Base-by-base conservation (phyloP, 2,113 vertebrate species). In the Actinemys pallida region DNA sequence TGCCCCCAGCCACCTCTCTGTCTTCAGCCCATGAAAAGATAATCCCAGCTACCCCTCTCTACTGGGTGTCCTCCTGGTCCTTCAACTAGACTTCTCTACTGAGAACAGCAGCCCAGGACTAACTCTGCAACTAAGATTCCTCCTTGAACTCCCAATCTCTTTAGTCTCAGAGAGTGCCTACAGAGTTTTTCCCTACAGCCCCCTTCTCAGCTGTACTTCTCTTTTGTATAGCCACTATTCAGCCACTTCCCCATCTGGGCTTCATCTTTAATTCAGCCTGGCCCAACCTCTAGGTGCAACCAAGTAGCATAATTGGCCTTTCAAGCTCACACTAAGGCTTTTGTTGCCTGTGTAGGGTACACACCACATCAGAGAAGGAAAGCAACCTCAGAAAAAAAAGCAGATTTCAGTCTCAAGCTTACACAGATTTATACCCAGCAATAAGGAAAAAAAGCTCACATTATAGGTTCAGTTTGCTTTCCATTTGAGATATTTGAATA, bases 401-500 rank as follows among this genome's bases (percentile, higher is more conserved):
- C 14, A 81, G 8, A 88, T 88, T 90, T 84, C 62, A 52, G 4
- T 76, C 54, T 78, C 93, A 94, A 54, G 31, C 80, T 93, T 84
- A 86, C 78, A 80, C n/a, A 29, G 81, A 72, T 24, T 39, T 90
- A 78, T 81, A 90, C 24, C 81, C 27, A 90, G 3, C 10, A 81
- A 88, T 84, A 76, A 75, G 11, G 27, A 10, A 75, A 87, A 19
- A 90, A 83, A 17, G 6, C 35, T 78, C 57, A 89, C 76, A 92
- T 91, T 92, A 52, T 81, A 25, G 24, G 89, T 96, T 1, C 69
- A 90, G 84, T 88, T 84, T 50, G 87, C 88, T 16, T n/a, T n/a
- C 65, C n/a, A 52, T 75, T 29, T 75, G 35, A 53, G 29, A 50
- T 25, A 91, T 22, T 62, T 39, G 91, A 94, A 92, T 3, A 5